These are phyloP conservation scores for Capitella teleta DNA, from an alignment of 1,140 invertebrate species.

Conservation along the genomic window DNA sequence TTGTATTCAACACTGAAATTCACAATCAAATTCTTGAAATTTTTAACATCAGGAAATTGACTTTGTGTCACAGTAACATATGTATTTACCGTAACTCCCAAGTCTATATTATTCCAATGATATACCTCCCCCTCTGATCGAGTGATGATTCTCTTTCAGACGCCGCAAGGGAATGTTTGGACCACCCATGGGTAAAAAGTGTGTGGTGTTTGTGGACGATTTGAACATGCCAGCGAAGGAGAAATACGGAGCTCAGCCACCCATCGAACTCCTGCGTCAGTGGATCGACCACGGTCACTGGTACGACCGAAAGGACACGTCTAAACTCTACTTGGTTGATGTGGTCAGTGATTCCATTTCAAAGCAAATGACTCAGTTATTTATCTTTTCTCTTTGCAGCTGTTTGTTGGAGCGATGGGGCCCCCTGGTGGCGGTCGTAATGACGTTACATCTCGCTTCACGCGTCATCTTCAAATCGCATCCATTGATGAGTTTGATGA, in stretches of 20 bases:
- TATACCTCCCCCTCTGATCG: too few species aligned
- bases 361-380: neutral
- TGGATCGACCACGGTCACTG: constrained; percentile 43
- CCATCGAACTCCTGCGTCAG: constrained; percentile 42
- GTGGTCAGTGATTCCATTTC: constrained; percentile 46
- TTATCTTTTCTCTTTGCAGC: constrained; percentile 40
- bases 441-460: constrained; percentile 39
- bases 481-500: constrained; percentile 44
- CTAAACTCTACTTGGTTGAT: constrained; percentile 38
- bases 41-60: too few species aligned
- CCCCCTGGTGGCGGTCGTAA: constrained; percentile 42
- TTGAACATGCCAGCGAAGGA: constrained; percentile 45
- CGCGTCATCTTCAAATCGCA: constrained; percentile 40
- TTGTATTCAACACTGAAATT: too few species aligned
- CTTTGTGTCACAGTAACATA: too few species aligned
- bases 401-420: constrained; percentile 43
- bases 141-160: too few species aligned
- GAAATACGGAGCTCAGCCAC: constrained; percentile 43
- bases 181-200: constrained; percentile 43
- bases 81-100: too few species aligned
- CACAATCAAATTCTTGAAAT: too few species aligned
- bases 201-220: constrained; percentile 43
- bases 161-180: constrained; percentile 42
- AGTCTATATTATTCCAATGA: too few species aligned
- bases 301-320: constrained; percentile 43